Percentiles rank a stretch among this genome's conserved stretches.
phyloP scores from a whole-genome alignment of 2,113 vertebrate genomes.

The Pelodiscus sinensis region DNA sequence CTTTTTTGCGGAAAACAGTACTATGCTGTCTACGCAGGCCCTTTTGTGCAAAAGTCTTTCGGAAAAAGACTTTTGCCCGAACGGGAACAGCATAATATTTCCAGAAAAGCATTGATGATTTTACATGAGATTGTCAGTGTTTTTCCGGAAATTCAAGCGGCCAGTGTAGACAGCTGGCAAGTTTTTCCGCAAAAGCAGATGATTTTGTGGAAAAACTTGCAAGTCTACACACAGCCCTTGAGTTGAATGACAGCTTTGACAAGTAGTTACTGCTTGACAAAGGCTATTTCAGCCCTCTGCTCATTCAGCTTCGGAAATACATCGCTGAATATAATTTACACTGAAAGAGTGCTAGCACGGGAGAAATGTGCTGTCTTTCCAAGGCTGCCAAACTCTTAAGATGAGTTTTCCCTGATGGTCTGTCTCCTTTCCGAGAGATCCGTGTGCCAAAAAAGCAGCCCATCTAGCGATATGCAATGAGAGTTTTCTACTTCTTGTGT shows the following conservation, averaged over 20 bases:
- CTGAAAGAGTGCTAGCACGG: accelerated
- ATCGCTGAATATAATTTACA: accelerated
- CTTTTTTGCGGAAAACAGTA: too few species aligned
- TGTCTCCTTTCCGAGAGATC: background rate
- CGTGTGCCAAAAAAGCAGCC: background rate
- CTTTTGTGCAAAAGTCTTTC: too few species aligned
- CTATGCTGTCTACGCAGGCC: too few species aligned
- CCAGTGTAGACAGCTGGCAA: too few species aligned
- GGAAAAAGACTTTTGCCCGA: too few species aligned
- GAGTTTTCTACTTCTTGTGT: background rate
- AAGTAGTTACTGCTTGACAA: background rate
- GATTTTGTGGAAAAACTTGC: too few species aligned
- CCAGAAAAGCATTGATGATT: too few species aligned
- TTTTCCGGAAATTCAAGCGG: too few species aligned
- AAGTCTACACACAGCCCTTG: too few species aligned
- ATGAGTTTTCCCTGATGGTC: accelerated
- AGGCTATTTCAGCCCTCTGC: background rate
- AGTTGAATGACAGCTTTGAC: slow-evolving; percentile 44
- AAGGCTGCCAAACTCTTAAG: background rate
- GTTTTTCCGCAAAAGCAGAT: too few species aligned
- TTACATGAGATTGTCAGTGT: too few species aligned
- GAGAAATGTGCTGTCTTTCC: background rate
- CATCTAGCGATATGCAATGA: background rate
- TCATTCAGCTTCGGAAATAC: accelerated
- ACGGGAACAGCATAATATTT: too few species aligned